These are phyloP conservation scores for Epinephelus malabaricus DNA, from an alignment of 2,797 vertebrate species.

Conservation along the genomic window DNA sequence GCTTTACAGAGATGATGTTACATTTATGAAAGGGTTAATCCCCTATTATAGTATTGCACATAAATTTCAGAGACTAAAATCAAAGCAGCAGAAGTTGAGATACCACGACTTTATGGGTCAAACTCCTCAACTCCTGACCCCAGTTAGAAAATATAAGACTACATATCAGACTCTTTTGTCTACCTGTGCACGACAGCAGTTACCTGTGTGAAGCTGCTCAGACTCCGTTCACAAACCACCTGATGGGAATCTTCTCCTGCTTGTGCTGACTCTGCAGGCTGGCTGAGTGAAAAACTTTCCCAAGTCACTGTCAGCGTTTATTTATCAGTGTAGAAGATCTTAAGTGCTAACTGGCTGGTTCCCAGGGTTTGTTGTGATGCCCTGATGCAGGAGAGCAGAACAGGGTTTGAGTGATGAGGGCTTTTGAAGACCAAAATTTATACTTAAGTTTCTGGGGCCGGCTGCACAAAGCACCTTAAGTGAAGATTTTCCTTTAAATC, in stretches of 20 bases:
- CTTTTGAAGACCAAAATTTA: conserved; percentile 8
- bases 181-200: not conserved
- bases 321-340: conserved; percentile 63
- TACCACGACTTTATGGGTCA: too few species aligned
- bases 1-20: too few species aligned
- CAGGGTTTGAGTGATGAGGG: not conserved
- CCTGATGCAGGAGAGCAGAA: not conserved
- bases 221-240: conserved; percentile 50
- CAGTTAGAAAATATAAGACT: not conserved
- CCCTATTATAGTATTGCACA: too few species aligned
- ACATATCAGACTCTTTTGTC: not conserved
- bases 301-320: conserved; percentile 60
- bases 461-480: too few species aligned
- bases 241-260: conserved; percentile 51
- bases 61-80: too few species aligned
- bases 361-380: conserved; percentile 38
- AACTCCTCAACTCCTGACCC: not conserved
- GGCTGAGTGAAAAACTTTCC: conserved; percentile 5
- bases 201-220: conserved; percentile 59
- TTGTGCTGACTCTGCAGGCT: conserved; percentile 54
- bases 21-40: too few species aligned
- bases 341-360: conserved; percentile 36
- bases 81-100: too few species aligned
- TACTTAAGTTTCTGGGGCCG: not conserved
- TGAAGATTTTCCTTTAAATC: too few species aligned